Conservation (phyloP, 2,888 invertebrate genomes). For the Hypolimnas misippus region DNA sequence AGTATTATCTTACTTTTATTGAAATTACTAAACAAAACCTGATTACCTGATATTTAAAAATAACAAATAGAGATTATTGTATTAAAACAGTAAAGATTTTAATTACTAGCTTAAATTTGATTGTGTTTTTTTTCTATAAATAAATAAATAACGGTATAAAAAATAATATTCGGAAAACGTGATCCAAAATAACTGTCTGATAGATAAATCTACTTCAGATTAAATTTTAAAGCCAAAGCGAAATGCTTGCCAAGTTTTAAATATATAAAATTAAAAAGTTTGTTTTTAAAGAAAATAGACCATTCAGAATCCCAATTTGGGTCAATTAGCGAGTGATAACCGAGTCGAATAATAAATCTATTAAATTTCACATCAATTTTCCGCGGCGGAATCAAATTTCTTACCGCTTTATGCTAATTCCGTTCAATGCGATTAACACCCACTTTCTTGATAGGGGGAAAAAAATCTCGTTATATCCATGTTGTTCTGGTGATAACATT, state of each 20-base stretch:
- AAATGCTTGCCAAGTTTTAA: slow-evolving; percentile 17
- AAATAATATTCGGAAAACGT: background rate
- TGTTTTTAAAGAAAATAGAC: slow-evolving; percentile 21
- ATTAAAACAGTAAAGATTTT: too few relatives aligned
- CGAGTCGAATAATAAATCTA: slow-evolving; percentile 6
- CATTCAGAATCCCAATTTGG: slow-evolving; percentile 20
- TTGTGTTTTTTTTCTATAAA: too few relatives aligned
- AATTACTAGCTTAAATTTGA: too few relatives aligned
- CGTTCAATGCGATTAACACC: background rate
- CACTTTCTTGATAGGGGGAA: slow-evolving; percentile 47
- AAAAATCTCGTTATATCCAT: slow-evolving; percentile 63
- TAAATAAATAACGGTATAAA: background rate
- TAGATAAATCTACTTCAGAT: slow-evolving; percentile 15
- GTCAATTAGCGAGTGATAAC: slow-evolving; percentile 29
- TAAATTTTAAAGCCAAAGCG: slow-evolving; percentile 12
- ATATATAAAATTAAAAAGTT: slow-evolving; percentile 7
- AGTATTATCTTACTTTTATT: too few relatives aligned
- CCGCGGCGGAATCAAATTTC: slow-evolving; percentile 38
- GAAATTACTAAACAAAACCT: too few relatives aligned
- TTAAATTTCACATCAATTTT: background rate
- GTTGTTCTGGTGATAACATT: slow-evolving; percentile 72
- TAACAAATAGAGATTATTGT: too few relatives aligned
- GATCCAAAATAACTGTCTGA: background rate
- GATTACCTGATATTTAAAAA: too few relatives aligned
- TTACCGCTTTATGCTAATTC: background rate